Evolutionary conservation across 2,113 vertebrate species (phyloP).

Genomic region (Bubalus kerabau): DNA sequence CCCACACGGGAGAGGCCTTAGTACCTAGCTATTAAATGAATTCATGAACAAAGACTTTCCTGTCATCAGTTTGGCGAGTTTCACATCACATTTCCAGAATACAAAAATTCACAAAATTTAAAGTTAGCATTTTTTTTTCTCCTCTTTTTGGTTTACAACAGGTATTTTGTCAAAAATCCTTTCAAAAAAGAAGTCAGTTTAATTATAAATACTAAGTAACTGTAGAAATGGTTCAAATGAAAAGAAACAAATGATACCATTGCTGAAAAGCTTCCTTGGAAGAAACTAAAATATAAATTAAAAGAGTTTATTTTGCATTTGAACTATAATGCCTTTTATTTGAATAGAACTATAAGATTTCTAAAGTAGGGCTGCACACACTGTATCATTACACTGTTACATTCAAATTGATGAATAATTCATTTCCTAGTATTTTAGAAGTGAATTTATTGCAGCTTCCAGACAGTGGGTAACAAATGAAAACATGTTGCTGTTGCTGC

Average conservation of each 20-base stretch:
- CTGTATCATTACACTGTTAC: not conserved
- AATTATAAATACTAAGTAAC: not conserved
- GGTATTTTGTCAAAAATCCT: not conserved
- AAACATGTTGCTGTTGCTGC: not conserved
- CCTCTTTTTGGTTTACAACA: not conserved
- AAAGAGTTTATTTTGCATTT: not conserved
- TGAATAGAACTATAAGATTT: not conserved
- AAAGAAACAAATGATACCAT: not conserved
- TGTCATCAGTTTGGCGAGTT: not conserved
- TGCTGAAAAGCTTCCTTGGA: not conserved
- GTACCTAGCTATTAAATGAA: not conserved
- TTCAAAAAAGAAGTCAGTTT: not conserved
- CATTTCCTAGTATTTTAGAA: not conserved
- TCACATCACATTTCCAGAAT: not conserved
- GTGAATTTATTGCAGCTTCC: not conserved
- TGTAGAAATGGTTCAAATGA: not conserved
- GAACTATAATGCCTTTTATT: not conserved
- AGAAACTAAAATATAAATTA: not conserved
- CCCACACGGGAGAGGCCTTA: rapidly evolving
- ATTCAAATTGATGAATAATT: not conserved
- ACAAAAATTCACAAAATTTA: not conserved
- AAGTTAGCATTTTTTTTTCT: not conserved
- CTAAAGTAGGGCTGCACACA: not conserved
- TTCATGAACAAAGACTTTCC: not conserved
- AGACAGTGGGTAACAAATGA: not conserved